Percentiles rank a stretch among this genome's conserved stretches.
phyloP scores from a whole-genome alignment of 2,113 vertebrate genomes.

The Sula dactylatra region DNA sequence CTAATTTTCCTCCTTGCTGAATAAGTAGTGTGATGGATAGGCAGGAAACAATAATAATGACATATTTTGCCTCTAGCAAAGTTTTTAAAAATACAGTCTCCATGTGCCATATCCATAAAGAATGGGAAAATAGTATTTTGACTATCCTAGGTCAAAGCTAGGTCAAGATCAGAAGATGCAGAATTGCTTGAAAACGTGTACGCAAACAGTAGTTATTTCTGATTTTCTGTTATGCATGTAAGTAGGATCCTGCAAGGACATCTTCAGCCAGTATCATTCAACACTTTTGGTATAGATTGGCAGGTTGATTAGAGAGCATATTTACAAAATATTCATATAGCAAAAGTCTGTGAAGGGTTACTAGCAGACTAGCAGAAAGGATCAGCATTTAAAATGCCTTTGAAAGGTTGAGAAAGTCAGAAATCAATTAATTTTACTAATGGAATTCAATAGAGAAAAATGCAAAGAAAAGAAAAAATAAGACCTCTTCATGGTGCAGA shows the following conservation, averaged over 20 bases:
- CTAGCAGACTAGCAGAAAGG: not conserved
- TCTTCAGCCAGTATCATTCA: not conserved
- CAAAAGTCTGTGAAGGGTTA: not conserved
- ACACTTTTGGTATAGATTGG: not conserved
- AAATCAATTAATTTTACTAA: not conserved
- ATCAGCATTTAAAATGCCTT: not conserved
- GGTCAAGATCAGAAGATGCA: not conserved
- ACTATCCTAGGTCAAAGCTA: not conserved
- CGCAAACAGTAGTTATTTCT: not conserved
- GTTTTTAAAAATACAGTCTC: not conserved
- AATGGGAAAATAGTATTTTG: not conserved
- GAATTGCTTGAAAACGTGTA: not conserved
- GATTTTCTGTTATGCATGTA: not conserved
- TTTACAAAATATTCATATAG: not conserved
- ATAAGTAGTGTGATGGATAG: conserved; percentile 20
- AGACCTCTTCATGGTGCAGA: not conserved
- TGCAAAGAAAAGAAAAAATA: not conserved
- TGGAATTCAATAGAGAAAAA: not conserved
- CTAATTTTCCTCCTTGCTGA: conserved; percentile 7
- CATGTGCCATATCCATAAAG: not conserved
- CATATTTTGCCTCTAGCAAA: conserved; percentile 38
- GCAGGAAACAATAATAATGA: conserved; percentile 27
- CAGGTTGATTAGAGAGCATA: not conserved
- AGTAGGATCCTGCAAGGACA: not conserved
- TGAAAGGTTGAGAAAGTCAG: not conserved